Evolutionary conservation across 2,113 vertebrate species (phyloP).

Genomic region (Lophochroa leadbeateri): DNA sequence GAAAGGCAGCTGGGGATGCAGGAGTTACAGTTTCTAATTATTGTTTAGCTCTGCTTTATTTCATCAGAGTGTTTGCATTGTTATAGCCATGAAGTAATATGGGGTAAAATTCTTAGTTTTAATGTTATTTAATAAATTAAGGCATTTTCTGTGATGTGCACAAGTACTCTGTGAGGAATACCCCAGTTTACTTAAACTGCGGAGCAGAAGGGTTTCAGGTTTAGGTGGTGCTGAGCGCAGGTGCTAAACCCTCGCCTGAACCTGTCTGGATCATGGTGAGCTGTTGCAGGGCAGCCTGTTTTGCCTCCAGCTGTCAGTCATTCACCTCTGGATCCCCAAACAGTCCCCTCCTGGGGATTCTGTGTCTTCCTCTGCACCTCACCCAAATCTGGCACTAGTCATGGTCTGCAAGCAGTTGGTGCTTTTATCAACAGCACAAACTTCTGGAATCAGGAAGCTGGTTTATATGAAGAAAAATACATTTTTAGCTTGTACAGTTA

Average conservation of each 20-base stretch:
- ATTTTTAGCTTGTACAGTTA: not conserved
- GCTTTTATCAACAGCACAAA: not conserved
- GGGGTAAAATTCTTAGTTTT: not conserved
- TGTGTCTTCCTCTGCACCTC: not conserved
- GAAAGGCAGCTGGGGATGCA: conserved; percentile 30
- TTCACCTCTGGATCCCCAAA: not conserved
- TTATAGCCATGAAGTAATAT: not conserved
- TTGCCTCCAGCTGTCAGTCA: not conserved
- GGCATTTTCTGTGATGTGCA: not conserved
- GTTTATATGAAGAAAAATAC: not conserved
- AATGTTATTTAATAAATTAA: not conserved
- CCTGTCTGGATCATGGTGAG: fast-evolving
- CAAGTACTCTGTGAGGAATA: not conserved
- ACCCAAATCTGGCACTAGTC: not conserved
- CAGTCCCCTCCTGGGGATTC: not conserved
- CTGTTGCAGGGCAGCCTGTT: not conserved
- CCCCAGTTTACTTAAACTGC: not conserved
- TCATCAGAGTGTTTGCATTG: not conserved
- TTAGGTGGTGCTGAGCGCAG: not conserved
- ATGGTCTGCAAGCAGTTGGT: not conserved
- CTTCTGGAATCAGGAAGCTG: not conserved
- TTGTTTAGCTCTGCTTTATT: conserved; percentile 28
- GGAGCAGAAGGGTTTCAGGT: not conserved
- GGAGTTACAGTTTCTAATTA: conserved; percentile 10
- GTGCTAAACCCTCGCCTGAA: fast-evolving